Evolutionary conservation across 2,797 vertebrate species (phyloP).

Genomic region (Scolopax bukidnonensis): DNA sequence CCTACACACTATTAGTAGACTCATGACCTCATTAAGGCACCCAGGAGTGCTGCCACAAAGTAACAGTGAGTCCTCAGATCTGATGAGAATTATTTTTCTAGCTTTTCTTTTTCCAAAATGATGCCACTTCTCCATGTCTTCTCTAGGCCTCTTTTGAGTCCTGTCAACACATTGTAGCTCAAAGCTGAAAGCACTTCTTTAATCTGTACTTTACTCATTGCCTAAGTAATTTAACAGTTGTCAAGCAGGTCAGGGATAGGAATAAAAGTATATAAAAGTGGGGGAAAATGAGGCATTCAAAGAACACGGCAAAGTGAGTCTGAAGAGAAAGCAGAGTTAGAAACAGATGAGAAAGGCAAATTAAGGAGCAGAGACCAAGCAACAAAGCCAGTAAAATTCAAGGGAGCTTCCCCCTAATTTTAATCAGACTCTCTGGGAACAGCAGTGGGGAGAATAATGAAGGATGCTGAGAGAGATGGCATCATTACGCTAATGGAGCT

Average conservation of each 20-base stretch:
- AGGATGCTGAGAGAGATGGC: neutral
- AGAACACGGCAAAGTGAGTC: neutral
- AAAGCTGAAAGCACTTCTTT: slow-evolving; percentile 20
- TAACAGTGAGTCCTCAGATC: neutral
- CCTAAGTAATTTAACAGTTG: slow-evolving; percentile 45
- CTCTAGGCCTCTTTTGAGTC: slow-evolving; percentile 20
- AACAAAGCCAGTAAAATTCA: neutral
- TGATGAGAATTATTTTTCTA: neutral
- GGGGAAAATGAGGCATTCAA: neutral
- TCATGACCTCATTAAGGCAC: neutral
- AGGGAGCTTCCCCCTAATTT: neutral
- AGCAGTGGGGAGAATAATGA: neutral
- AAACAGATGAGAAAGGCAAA: neutral
- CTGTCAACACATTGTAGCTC: slow-evolving; percentile 60
- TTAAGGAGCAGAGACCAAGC: neutral
- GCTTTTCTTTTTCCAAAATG: slow-evolving; percentile 9
- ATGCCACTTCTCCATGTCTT: neutral
- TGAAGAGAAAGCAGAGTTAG: slow-evolving; percentile 17
- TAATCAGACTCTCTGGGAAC: neutral
- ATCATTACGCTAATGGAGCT: neutral
- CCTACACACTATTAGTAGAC: neutral
- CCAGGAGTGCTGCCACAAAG: neutral
- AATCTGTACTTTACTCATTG: slow-evolving; percentile 42
- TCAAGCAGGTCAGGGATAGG: slow-evolving; percentile 39
- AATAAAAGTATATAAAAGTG: slow-evolving; percentile 14